Base-by-base conservation (phyloP, 2,888 invertebrate species). In the Drosophila niveifrons region DNA sequence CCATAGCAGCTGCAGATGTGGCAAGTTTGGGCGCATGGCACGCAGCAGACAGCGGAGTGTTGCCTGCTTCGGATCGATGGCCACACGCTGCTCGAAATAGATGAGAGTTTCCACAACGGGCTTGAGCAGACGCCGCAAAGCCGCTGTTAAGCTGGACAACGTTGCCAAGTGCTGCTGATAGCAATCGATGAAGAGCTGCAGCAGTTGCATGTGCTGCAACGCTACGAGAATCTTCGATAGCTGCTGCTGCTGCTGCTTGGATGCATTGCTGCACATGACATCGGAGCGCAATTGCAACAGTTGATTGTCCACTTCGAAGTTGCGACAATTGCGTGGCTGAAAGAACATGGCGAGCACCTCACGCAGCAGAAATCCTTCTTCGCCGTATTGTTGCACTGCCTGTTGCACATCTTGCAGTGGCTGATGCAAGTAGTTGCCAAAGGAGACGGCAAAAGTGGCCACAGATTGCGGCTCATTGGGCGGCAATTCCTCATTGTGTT, bases 71-170 rank as follows among this genome's bases (percentile, higher is more conserved):
- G 3, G 39, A 2, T 62, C 58, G 4, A 1, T 6, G 10, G 13
- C 6, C 11, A 78, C 6, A 1, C 57, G 31, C 9, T 47, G 62
- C 11, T 71, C 73, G 2, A 55, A 81, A 6, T 57, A 13, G 0
- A 70, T 65, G 6, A 81, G 31, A 0, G 59, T 48, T n/a, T 82
- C 80, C 10, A 78, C 52, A 0, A 80, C 57, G 1, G 81, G 80
- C 8, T 66, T 68, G 0, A 81, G 52, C 8, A 81, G 29, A 1
- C 72, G 66, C 1, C 72, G 44, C 3, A 82, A 4, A 0, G 66
- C 66, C 2, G 8, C 10, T 1, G 23, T 56, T 0, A 78, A 10
- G 0, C 15, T 28, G 0, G 6, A 10, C 6, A 73, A 4, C 0
- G 65, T 71, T 11, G 57, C 58, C n/a, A 65, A 1, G 1, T 36